Conservation (phyloP, 2,113 vertebrate genomes). For the Trogon melanurus region DNA sequence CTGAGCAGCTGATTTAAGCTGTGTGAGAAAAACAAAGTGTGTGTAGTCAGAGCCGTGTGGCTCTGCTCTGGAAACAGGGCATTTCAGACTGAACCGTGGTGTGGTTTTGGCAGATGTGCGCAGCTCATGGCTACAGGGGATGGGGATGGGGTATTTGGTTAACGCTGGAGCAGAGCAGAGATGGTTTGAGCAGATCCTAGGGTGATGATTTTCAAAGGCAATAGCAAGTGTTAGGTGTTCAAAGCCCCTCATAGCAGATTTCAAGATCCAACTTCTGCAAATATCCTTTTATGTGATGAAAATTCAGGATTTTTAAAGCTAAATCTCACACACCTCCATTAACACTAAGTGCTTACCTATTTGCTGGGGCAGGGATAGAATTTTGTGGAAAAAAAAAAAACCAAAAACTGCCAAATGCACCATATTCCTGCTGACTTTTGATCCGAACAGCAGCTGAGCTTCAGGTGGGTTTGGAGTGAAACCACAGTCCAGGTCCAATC, state of each 20-base stretch:
- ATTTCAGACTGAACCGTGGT: neutral
- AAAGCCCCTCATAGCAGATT: neutral
- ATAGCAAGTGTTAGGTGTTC: neutral
- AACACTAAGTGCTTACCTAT: neutral
- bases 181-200: neutral
- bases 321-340: neutral
- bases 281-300: neutral
- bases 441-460: neutral
- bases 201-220: neutral
- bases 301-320: neutral
- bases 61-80: neutral
- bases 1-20: neutral
- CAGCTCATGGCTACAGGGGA: neutral
- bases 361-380: neutral
- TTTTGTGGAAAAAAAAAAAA: no score
- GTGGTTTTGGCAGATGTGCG: fast-evolving
- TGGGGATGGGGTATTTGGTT: neutral
- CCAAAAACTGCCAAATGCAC: fast-evolving
- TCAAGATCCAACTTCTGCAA: neutral
- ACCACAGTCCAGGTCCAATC: neutral
- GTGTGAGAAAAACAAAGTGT: neutral
- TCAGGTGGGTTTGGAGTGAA: neutral
- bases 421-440: neutral
- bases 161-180: neutral
- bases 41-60: neutral